Evolutionary conservation across 2,797 vertebrate species (phyloP).

Genomic region (Fringilla coelebs): DNA sequence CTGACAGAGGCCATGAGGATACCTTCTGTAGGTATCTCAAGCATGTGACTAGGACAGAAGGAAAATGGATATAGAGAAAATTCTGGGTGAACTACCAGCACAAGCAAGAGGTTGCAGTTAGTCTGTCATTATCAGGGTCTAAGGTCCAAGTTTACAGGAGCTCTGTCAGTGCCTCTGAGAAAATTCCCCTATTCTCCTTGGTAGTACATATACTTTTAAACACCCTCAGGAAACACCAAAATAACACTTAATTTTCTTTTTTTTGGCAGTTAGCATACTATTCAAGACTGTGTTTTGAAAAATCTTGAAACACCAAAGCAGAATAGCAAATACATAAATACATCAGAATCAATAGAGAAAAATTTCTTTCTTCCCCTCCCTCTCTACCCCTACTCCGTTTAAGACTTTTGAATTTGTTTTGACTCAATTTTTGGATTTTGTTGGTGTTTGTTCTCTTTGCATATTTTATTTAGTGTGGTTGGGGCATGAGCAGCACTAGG

Average conservation of each 20-base stretch:
- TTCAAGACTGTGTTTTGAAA: not conserved
- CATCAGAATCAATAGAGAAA: not conserved
- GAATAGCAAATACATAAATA: not conserved
- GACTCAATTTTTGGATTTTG: not conserved
- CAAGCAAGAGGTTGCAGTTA: not conserved
- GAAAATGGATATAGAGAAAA: not conserved
- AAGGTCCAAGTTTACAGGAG: not conserved
- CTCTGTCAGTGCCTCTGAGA: not conserved
- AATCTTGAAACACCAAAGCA: not conserved
- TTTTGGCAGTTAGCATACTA: not conserved
- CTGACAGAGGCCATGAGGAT: not conserved
- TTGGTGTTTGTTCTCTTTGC: not conserved
- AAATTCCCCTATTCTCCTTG: not conserved
- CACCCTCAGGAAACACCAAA: not conserved
- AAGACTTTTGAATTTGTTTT: not conserved
- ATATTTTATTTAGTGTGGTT: not conserved
- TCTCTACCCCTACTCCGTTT: not conserved
- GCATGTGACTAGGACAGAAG: not conserved
- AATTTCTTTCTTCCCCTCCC: not conserved
- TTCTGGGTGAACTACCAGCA: not conserved
- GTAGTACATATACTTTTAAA: not conserved
- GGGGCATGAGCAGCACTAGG: not conserved
- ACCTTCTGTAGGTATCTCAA: not conserved
- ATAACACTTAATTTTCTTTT: not conserved
- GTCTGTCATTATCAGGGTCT: not conserved